A percentile compares a stretch with the other conserved stretches of the same genome.
These are phyloP conservation scores for Pristionchus japonicus DNA, from an alignment of 2,888 invertebrate genomes.

Conservation along the genomic window DNA sequence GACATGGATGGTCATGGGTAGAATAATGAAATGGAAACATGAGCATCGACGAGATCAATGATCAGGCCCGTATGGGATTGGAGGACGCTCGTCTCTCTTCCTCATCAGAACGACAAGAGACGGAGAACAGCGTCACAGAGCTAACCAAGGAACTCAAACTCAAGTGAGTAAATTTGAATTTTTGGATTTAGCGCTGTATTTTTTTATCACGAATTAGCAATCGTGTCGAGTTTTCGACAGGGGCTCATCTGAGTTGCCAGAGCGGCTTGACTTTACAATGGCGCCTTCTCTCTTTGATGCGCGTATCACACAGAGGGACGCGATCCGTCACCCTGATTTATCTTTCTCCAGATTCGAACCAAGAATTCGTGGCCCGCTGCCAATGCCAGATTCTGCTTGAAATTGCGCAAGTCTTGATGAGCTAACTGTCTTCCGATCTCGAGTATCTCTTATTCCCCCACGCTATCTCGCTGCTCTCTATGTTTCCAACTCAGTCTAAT, in stretches of 20 bases:
- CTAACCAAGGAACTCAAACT: constrained; percentile 90
- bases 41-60: no score
- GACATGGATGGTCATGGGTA: no score
- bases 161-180: constrained; percentile 78
- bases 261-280: constrained; percentile 3
- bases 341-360: background rate
- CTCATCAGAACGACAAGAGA: constrained; percentile 90
- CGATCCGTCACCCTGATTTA: constrained; percentile 6
- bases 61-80: constrained; percentile 83
- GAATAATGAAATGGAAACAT: no score
- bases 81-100: constrained; percentile 89
- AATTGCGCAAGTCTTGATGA: background rate
- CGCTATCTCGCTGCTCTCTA: background rate
- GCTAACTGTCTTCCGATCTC: background rate
- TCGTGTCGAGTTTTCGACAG: background rate
- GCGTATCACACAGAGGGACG: background rate
- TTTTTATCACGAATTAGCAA: background rate
- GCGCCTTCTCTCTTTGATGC: background rate
- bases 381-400: background rate
- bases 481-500: background rate
- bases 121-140: constrained; percentile 91
- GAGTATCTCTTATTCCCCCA: background rate
- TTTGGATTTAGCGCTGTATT: background rate
- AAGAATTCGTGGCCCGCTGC: background rate
- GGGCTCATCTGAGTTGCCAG: background rate